phyloP scores from a whole-genome alignment of 2,797 vertebrate genomes.

The Meriones psammophilus region DNA sequence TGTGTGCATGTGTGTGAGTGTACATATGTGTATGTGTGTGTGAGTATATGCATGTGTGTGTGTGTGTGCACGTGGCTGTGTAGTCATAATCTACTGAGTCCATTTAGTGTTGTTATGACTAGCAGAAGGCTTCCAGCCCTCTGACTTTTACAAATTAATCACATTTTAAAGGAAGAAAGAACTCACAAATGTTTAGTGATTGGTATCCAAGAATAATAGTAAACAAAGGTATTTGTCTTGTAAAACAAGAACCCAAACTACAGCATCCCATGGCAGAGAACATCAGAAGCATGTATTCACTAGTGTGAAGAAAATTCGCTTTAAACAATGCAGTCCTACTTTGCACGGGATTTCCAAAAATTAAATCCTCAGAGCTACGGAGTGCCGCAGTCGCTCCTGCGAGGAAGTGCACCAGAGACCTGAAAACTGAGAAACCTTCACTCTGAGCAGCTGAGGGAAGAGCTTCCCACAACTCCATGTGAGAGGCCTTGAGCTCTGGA shows the following conservation, averaged over 20 bases:
- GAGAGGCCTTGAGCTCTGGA: neutral
- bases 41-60: neutral
- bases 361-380: neutral
- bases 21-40: neutral
- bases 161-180: neutral
- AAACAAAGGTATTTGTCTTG: neutral
- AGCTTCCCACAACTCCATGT: neutral
- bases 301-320: neutral
- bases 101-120: neutral
- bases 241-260: neutral
- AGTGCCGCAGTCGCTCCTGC: neutral
- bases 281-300: neutral
- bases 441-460: neutral
- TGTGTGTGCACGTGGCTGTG: neutral
- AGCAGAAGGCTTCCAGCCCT: neutral
- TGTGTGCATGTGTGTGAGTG: neutral
- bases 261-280: neutral
- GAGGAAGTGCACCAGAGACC: neutral
- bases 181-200: neutral
- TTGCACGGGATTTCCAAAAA: neutral
- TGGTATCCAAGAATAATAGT: neutral
- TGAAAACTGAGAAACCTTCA: neutral
- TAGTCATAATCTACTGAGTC: neutral
- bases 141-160: constrained; percentile 17
- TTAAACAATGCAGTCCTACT: neutral